Evolutionary conservation across 2,888 invertebrate genomes (phyloP).

Genomic region (Eupithecia insigniata): DNA sequence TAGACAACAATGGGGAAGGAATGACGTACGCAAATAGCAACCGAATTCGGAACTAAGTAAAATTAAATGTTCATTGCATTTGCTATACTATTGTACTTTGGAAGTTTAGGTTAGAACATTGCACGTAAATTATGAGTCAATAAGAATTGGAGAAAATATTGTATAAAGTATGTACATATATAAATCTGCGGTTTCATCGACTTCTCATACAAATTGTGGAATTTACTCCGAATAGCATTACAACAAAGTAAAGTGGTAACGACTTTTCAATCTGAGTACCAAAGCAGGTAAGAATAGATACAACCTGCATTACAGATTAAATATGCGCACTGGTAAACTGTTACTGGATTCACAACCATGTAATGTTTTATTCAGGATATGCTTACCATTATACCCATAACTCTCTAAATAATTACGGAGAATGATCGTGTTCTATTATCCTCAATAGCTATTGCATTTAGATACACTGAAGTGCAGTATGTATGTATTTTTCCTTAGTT

Average conservation of each 20-base stretch:
- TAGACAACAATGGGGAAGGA: too few species aligned
- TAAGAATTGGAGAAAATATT: background rate
- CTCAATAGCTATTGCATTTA: constrained; percentile 7
- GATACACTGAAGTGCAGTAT: background rate
- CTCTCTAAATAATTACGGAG: constrained; percentile 39
- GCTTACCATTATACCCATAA: constrained; percentile 42
- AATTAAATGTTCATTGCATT: too few species aligned
- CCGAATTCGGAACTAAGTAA: background rate
- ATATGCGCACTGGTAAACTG: constrained; percentile 54
- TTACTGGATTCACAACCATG: constrained; percentile 49
- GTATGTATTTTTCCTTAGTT: background rate
- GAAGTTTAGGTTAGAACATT: background rate
- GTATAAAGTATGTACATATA: too few species aligned
- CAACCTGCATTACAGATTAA: constrained; percentile 55
- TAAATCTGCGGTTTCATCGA: background rate
- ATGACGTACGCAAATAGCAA: background rate
- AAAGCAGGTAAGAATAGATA: constrained; percentile 42
- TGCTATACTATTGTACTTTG: background rate
- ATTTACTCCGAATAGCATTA: background rate
- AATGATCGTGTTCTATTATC: constrained; percentile 25
- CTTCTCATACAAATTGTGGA: background rate
- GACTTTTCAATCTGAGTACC: constrained; percentile 36
- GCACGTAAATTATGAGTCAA: background rate
- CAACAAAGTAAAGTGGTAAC: constrained; percentile 28
- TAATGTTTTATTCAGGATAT: constrained; percentile 46